phyloP scores from a whole-genome alignment of 2,113 vertebrate species.

The Channa maculata region DNA sequence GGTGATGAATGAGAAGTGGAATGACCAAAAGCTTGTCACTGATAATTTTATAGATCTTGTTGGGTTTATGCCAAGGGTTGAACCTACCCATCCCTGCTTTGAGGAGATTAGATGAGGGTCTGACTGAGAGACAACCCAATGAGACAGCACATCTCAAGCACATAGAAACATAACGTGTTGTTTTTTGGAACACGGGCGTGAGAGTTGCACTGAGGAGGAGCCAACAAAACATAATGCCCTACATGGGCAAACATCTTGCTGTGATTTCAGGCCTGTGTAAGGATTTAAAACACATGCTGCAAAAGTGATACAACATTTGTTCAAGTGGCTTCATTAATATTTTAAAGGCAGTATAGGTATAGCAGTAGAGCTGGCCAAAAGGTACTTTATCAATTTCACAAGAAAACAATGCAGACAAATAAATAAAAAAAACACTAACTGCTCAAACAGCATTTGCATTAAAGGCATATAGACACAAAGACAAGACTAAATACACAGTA shows the following conservation, averaged over 20 bases:
- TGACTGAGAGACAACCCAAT: conserved; percentile 46
- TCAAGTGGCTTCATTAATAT: conserved; percentile 27
- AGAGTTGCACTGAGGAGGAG: conserved; percentile 44
- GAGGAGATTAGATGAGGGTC: conserved; percentile 65
- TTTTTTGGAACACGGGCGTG: conserved; percentile 32
- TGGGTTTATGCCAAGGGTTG: conserved; percentile 57
- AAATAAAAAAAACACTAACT: neutral
- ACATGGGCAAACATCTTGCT: conserved; percentile 63
- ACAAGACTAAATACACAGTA: neutral
- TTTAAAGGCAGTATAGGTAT: neutral
- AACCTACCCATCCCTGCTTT: conserved; percentile 54
- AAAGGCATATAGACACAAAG: neutral
- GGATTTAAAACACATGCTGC: conserved; percentile 50
- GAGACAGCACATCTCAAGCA: conserved; percentile 41
- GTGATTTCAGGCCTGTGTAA: conserved; percentile 44
- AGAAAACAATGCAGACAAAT: no score
- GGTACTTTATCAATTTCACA: neutral
- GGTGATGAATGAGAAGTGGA: conserved; percentile 25
- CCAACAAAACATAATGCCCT: conserved; percentile 8
- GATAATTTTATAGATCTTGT: conserved; percentile 60
- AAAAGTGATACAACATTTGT: conserved; percentile 12
- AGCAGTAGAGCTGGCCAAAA: conserved; percentile 1
- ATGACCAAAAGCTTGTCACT: conserved; percentile 61
- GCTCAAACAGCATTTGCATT: neutral
- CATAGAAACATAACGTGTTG: conserved; percentile 39